A percentile compares a stretch with the other conserved stretches of the same genome.
phyloP scores from a whole-genome alignment of 2,113 vertebrate species.

The Trogon melanurus region DNA sequence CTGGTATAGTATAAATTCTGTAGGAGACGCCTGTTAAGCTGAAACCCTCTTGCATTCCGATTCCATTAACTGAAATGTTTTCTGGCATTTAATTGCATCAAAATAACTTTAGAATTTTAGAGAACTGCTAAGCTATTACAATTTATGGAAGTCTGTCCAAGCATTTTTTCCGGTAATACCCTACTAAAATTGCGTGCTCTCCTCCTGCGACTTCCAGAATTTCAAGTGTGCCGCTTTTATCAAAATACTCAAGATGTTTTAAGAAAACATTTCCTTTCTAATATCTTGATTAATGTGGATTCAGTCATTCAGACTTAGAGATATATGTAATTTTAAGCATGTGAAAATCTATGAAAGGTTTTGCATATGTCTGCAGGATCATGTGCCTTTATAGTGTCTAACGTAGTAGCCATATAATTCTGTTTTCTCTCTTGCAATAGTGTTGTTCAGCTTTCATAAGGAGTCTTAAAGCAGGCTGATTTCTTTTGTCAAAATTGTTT shows the following conservation, averaged over 20 bases:
- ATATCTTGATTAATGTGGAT: background rate
- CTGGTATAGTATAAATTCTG: background rate
- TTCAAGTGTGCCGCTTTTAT: background rate
- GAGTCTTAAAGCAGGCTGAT: background rate
- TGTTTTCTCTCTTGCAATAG: background rate
- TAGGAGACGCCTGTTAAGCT: background rate
- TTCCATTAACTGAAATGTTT: background rate
- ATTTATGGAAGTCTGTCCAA: background rate
- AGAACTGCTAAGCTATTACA: background rate
- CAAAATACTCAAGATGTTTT: background rate
- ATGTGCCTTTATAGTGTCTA: background rate
- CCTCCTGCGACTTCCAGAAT: background rate
- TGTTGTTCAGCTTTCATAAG: background rate
- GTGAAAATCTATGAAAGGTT: background rate
- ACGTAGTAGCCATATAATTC: background rate
- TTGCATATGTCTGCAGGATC: constrained; percentile 30
- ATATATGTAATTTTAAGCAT: background rate
- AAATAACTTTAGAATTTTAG: background rate
- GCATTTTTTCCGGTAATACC: background rate
- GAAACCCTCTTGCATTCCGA: background rate
- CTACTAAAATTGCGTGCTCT: background rate
- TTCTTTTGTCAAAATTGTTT: constrained; percentile 13
- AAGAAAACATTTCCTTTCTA: background rate
- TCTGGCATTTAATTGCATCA: background rate
- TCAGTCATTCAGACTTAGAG: background rate